phyloP scores from a whole-genome alignment of 2,888 invertebrate species.

The Cancer borealis region DNA sequence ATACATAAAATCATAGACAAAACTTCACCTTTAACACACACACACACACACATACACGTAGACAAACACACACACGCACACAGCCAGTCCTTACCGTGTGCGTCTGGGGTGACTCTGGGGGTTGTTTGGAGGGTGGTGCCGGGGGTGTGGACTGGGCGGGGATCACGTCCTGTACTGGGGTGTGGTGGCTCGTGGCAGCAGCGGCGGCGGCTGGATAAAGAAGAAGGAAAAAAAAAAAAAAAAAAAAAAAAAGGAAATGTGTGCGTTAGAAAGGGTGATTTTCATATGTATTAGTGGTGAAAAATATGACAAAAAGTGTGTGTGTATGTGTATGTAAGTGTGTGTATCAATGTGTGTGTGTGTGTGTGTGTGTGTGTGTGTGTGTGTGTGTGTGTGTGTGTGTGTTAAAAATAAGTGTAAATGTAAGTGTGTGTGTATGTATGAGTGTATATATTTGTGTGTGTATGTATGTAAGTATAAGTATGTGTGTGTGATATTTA shows the following conservation, averaged over 20 bases:
- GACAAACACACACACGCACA: neutral
- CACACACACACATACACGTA: neutral
- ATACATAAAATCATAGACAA: neutral
- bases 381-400: too few species aligned
- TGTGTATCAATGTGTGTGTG: too few species aligned
- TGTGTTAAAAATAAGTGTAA: too few species aligned
- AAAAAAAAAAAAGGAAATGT: neutral
- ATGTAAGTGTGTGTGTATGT: too few species aligned
- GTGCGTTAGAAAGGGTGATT: neutral
- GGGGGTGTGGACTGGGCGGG: constrained; percentile 52
- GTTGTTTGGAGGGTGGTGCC: constrained; percentile 59
- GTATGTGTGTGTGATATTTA: neutral
- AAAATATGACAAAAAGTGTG: neutral
- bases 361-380: too few species aligned
- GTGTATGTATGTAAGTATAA: too few species aligned
- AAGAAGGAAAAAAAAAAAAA: neutral
- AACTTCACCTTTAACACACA: neutral
- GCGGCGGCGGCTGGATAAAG: neutral
- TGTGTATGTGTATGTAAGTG: too few species aligned
- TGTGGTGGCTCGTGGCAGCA: neutral
- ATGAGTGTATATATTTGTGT: too few species aligned
- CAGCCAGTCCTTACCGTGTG: neutral
- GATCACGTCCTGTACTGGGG: constrained; percentile 50
- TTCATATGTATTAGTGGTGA: neutral
- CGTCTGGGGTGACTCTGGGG: constrained; percentile 27